Base-by-base conservation (phyloP, 2,888 invertebrate species). In the Cantharis rufa region DNA sequence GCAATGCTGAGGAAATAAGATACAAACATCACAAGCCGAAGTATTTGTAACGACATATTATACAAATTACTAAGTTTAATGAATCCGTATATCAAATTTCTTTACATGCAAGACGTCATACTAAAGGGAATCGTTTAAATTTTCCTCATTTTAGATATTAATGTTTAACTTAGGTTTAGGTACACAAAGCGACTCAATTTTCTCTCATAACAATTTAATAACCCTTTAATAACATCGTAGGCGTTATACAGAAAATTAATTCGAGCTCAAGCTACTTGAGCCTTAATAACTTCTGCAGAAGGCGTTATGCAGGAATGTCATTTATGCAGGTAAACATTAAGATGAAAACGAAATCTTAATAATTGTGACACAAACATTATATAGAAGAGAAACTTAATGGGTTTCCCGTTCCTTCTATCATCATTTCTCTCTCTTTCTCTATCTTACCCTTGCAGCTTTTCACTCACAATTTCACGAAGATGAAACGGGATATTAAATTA, bases 291-390 rank as follows among this genome's bases (percentile, higher is more conserved):
- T 84, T 81, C 82, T 74, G 79, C 72, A 77, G 76, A 73, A 79
- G 77, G 79, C 81, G 81, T 82, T 81, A 81, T 80, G 80, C 78
- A 82, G 83, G 84, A 84, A 84, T 84, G 84, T 80, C 84, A 83
- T 83, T 84, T 84, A 84, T 83, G 82, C 84, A 83, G 85, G 84
- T 84, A 85, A 84, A 85, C 85, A 85, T 83, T 81, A 82, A 84
- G 86, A 86, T 85, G 86, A 84, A 86, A 85, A 86, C 85, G 86
- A 86, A 86, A 86, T 86, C 86, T 86, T 86, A 86, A 86, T 86
- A 86, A 86, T 86, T 86, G 85, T 85, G 86, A 85, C 86, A 84
- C 84, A 85, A 86, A 86, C 85, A 85, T 85, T 84, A 84, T 84
- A 83, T 81, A 78, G 79, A 75, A 79, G 79, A 78, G 80, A 70